These are phyloP conservation scores for Rhineura floridana DNA, from an alignment of 2,113 vertebrate genomes.

Conservation along the genomic window DNA sequence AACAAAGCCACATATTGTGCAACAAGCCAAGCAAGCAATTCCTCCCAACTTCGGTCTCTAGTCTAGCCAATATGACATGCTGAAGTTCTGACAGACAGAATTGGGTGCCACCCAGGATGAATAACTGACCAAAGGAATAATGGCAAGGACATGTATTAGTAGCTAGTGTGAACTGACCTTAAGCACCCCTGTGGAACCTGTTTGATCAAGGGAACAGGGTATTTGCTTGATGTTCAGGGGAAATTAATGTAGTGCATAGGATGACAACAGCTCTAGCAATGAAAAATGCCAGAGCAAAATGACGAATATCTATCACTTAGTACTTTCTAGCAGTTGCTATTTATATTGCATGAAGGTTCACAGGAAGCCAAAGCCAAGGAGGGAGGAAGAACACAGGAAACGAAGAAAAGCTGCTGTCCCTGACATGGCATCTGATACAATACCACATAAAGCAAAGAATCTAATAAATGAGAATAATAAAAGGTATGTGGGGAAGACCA, in stretches of 20 bases:
- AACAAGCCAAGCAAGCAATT: too few relatives aligned
- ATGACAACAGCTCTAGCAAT: background rate
- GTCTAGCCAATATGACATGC: too few relatives aligned
- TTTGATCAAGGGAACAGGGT: background rate
- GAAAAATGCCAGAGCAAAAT: constrained; percentile 1
- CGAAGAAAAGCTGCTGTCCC: background rate
- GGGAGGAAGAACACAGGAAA: background rate
- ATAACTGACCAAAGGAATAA: background rate
- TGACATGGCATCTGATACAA: background rate
- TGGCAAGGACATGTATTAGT: background rate
- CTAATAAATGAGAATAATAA: background rate
- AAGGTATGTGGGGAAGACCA: background rate
- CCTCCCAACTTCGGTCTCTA: too few relatives aligned
- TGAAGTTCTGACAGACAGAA: too few relatives aligned
- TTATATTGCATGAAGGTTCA: background rate
- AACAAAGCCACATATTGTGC: too few relatives aligned
- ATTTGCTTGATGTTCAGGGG: background rate
- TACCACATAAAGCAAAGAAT: background rate
- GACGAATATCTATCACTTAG: background rate
- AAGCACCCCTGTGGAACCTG: background rate
- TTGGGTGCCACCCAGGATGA: background rate
- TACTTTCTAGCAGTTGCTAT: background rate
- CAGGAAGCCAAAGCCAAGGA: background rate
- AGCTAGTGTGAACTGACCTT: background rate
- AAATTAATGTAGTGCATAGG: background rate